A percentile compares a stretch with the other conserved stretches of the same genome.
Evolutionary conservation across 1,140 invertebrate genomes (phyloP).

Genomic region (Phenacoccus solenopsis): DNA sequence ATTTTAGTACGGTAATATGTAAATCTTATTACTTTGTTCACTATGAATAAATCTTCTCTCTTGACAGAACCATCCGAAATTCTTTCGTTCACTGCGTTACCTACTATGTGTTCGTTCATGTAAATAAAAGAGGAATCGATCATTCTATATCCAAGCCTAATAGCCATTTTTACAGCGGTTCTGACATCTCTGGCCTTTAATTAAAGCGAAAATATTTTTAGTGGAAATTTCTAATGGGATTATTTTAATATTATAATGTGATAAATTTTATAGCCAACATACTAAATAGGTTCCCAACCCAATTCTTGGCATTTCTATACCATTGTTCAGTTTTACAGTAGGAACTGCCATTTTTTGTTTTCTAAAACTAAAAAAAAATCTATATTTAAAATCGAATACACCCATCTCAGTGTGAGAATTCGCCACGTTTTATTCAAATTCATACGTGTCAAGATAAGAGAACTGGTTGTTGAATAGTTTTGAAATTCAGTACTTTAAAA

Average conservation of each 20-base stretch:
- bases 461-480: no score
- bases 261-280: conserved; percentile 17
- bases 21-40: conserved; percentile 41
- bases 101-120: conserved; percentile 70
- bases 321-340: conserved; percentile 41
- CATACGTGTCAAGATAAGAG: no score
- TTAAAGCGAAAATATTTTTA: no score
- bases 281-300: conserved; percentile 70
- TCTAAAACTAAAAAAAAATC: not conserved
- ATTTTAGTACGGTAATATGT: not conserved
- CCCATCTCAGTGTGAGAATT: no score
- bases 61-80: conserved; percentile 54
- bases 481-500: no score
- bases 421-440: no score
- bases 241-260: not conserved
- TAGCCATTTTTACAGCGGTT: conserved; percentile 42
- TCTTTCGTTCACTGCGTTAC: conserved; percentile 56
- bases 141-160: conserved; percentile 54
- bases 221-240: no score
- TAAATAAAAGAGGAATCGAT: conserved; percentile 55
- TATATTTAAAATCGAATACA: no score
- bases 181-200: not conserved
- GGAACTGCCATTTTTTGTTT: not conserved
- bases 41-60: conserved; percentile 55
- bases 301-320: conserved; percentile 47